Conservation (phyloP, 2,113 vertebrate species). For the Electrona antarctica region DNA sequence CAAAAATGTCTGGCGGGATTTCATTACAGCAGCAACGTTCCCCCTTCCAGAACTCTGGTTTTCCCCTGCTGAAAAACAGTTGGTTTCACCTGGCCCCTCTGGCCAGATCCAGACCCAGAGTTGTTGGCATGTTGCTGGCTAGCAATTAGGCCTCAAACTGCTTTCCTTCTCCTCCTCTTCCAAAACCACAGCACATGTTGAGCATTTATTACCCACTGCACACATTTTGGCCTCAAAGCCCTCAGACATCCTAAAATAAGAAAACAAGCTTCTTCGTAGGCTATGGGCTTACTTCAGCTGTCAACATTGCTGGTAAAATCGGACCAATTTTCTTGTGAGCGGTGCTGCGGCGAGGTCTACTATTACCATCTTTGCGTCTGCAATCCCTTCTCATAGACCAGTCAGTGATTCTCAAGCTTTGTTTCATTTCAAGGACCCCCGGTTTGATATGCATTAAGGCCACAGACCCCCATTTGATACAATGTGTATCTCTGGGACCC, state of each 20-base stretch:
- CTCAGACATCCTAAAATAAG: conserved; percentile 27
- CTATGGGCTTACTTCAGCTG: background rate
- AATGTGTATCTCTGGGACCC: no score
- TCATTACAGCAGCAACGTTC: conserved; percentile 56
- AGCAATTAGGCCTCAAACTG: conserved; percentile 63
- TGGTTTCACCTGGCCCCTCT: conserved; percentile 53
- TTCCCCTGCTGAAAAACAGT: conserved; percentile 29
- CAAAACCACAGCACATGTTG: conserved; percentile 49
- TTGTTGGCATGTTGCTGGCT: conserved; percentile 45
- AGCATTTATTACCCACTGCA: conserved; percentile 52
- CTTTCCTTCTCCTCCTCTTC: conserved; percentile 29
- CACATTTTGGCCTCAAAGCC: conserved; percentile 42
- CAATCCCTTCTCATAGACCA: no score
- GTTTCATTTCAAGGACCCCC: no score
- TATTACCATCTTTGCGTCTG: no score
- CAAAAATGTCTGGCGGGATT: conserved; percentile 54
- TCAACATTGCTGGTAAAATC: background rate
- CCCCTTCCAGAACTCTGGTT: conserved; percentile 40
- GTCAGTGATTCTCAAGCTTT: no score
- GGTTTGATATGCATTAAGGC: no score
- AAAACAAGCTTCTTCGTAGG: background rate
- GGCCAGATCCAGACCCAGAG: conserved; percentile 48
- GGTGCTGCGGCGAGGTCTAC: no score
- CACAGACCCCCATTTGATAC: no score
- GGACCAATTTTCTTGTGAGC: no score